phyloP scores from a whole-genome alignment of 2,888 invertebrate genomes.

The Fissipunctia ypsillon region DNA sequence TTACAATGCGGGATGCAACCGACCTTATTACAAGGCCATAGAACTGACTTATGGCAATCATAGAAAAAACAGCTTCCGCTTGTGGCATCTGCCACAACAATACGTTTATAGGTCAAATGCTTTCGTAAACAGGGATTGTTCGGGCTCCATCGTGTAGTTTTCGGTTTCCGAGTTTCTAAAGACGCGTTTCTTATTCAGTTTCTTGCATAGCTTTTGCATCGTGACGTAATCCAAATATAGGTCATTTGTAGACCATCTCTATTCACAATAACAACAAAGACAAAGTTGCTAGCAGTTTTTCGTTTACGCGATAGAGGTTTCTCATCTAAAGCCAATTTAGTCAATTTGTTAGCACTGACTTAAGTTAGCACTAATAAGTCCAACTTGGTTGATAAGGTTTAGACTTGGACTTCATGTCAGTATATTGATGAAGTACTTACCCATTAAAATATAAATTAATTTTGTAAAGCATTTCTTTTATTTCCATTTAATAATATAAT shows the following conservation, averaged over 20 bases:
- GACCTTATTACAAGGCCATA: conserved; percentile 75
- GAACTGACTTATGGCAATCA: conserved; percentile 72
- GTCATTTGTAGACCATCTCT: conserved; percentile 24
- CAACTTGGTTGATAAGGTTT: background rate
- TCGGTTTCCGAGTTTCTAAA: conserved; percentile 64
- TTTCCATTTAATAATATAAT: background rate
- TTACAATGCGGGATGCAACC: conserved; percentile 70
- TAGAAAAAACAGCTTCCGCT: conserved; percentile 75
- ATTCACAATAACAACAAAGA: conserved; percentile 12
- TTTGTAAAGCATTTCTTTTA: background rate
- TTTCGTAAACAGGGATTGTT: conserved; percentile 83
- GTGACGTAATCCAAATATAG: conserved; percentile 34
- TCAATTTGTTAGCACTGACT: conserved; percentile 2
- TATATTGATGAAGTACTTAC: no score
- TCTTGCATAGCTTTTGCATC: conserved; percentile 44
- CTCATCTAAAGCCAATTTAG: background rate
- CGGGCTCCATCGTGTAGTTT: conserved; percentile 67
- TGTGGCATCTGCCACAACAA: conserved; percentile 80
- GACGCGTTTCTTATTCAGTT: conserved; percentile 54
- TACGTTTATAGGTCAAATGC: conserved; percentile 86
- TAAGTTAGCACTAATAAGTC: background rate
- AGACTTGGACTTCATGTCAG: background rate
- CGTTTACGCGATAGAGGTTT: conserved; percentile 1
- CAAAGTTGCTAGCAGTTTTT: background rate
- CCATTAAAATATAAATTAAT: background rate